Percentiles rank a stretch among this genome's conserved stretches.
Evolutionary conservation across 2,888 invertebrate genomes (phyloP).

Genomic region (Coronaproctus castanopsis): DNA sequence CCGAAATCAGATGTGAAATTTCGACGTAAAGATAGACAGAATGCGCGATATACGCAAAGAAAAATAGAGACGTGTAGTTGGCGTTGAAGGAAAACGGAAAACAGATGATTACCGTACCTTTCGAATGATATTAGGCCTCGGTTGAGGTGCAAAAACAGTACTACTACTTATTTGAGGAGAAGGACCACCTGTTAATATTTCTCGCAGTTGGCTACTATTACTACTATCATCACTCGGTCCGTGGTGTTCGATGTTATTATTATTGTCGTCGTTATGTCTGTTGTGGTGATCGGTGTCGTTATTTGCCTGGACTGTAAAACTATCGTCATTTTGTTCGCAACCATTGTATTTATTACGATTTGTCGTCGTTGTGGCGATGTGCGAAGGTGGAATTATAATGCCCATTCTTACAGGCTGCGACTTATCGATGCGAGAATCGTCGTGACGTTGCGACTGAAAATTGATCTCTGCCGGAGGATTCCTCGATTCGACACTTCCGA

Average conservation of each 20-base stretch:
- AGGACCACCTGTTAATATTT: constrained; percentile 1
- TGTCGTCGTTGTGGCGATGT: no score
- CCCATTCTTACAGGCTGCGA: background rate
- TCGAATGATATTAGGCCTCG: background rate
- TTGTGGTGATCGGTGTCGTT: no score
- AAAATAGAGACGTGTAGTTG: background rate
- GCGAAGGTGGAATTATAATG: background rate
- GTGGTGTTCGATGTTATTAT: background rate
- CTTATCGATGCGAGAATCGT: no score
- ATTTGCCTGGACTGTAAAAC: no score
- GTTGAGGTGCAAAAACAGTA: background rate
- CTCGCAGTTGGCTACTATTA: constrained; percentile 1
- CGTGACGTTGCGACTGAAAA: no score
- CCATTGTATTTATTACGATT: background rate
- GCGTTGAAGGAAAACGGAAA: background rate
- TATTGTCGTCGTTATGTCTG: background rate
- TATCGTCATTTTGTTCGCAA: background rate
- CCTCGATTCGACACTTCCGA: no score
- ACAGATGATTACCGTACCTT: constrained; percentile 1
- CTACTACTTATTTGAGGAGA: no score
- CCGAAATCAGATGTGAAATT: no score
- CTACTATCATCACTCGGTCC: background rate
- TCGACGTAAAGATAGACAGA: no score
- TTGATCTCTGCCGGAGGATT: no score
- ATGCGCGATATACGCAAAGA: no score